Base-by-base conservation (phyloP, 2,888 invertebrate species). In the Ferrisia virgata region DNA sequence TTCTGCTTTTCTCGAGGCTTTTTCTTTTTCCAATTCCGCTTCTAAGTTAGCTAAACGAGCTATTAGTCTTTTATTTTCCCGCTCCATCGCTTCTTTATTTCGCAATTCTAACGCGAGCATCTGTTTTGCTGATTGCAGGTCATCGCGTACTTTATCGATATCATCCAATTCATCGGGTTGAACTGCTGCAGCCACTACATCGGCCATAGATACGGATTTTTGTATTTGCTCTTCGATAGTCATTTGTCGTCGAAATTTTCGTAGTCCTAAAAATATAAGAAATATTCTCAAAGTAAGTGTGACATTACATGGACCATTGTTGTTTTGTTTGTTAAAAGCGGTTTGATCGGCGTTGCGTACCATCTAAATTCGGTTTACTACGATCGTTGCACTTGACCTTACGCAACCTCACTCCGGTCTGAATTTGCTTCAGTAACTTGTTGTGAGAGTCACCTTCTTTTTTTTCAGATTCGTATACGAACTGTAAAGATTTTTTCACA, bases 71-170 rank as follows among this genome's bases (percentile, higher is more conserved):
- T 95, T 95, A 88, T 95, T 96, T 89, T 96, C 96, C 87, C 95
- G 89, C 87, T 94, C 94, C 87, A 95, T 92, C 0, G 94, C 94
- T 89, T 95, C 95, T 88, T 95, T 96, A 88, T 95, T 95, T 87
- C 94, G 91, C 86, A 96, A 90, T 89, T 96, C 96, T 85, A 95
- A 91, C 15, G 96, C 96, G 85, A 96, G 89, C 91, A 96, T 93
- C 90, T 96, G 96, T 89, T 96, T 96, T 8, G 96, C 96, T 85
- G 96, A 96, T 88, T 96, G 96, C 53, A 96, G 91, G 88, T 96
- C 96, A 88, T 96, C 96, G 86, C 96, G 91, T 4, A 87, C 93
- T 88, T 94, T 95, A 87, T 96, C 96, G 86, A 96, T 96, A 87
- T 96, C 96, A 87, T 96, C 96, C 91, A 96, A 92, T 87, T 96